Evolutionary conservation across 2,113 vertebrate genomes (phyloP).

Genomic region (Podocnemis expansa): DNA sequence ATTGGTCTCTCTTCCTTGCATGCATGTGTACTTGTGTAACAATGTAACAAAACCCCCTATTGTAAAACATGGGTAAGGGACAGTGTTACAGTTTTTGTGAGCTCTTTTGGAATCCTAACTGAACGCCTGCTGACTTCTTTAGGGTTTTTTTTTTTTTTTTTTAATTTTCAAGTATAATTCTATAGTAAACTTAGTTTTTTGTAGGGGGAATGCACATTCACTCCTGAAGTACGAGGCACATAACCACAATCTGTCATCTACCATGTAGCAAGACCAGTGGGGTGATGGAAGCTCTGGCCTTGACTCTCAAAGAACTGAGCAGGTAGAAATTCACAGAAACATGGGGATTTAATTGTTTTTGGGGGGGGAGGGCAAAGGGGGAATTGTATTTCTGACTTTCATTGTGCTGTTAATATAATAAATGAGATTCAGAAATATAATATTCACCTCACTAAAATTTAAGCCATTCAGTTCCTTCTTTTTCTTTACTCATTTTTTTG

Average conservation of each 20-base stretch:
- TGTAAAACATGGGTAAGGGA: neutral
- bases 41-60: neutral
- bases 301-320: constrained; percentile 12
- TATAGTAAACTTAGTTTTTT: constrained; percentile 34
- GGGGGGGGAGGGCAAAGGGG: neutral
- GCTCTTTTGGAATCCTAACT: neutral
- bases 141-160: neutral
- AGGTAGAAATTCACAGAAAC: neutral
- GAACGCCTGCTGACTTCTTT: neutral
- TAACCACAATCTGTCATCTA: neutral
- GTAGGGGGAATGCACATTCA: constrained; percentile 11
- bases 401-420: neutral
- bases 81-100: neutral
- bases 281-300: neutral
- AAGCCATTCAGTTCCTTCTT: neutral
- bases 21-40: neutral
- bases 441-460: neutral
- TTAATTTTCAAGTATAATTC: constrained; percentile 15
- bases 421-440: neutral
- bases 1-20: neutral
- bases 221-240: constrained; percentile 3
- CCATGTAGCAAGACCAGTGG: constrained; percentile 10
- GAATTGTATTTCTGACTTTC: neutral
- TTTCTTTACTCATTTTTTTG: neutral
- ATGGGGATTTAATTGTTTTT: neutral